A percentile compares a stretch with the other conserved stretches of the same genome.
phyloP scores from a whole-genome alignment of 2,888 invertebrate species.

The Belgica antarctica region DNA sequence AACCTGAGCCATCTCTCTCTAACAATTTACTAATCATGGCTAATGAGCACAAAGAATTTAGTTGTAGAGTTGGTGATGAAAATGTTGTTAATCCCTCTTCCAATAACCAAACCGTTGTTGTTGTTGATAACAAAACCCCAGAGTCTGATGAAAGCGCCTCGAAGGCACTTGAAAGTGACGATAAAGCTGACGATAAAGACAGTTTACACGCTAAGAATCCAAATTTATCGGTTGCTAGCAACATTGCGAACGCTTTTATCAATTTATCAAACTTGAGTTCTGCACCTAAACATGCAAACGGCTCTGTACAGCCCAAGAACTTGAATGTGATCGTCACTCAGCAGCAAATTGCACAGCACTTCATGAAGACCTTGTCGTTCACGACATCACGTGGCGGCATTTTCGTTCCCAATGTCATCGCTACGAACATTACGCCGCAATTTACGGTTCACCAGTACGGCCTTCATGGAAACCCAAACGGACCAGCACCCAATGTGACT shows the following conservation, averaged over 20 bases:
- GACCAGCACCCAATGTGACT: constrained; percentile 68
- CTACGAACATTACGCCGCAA: constrained; percentile 45
- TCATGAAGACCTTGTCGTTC: constrained; percentile 45
- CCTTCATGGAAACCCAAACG: constrained; percentile 48
- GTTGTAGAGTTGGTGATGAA: constrained; percentile 44
- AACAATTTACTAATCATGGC: constrained; percentile 43
- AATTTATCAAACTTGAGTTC: constrained; percentile 45
- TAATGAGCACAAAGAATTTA: constrained; percentile 42
- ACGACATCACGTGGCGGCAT: constrained; percentile 44
- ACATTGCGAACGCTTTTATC: constrained; percentile 46
- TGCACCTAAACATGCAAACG: constrained; percentile 41
- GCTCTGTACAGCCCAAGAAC: constrained; percentile 30
- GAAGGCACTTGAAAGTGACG: neutral
- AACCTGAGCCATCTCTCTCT: constrained; percentile 34
- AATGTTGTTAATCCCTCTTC: constrained; percentile 33
- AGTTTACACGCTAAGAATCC: constrained; percentile 35
- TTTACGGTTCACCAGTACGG: constrained; percentile 47
- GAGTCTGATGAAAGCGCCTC: constrained; percentile 33
- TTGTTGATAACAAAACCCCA: constrained; percentile 32
- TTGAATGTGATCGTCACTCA: constrained; percentile 45
- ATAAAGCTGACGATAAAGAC: neutral
- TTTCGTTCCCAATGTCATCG: constrained; percentile 45
- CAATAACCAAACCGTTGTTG: constrained; percentile 8
- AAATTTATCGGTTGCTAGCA: constrained; percentile 45
- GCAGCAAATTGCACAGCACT: constrained; percentile 45